Evolutionary conservation across 2,113 vertebrate species (phyloP).

Genomic region (Sylvilagus bachmani): DNA sequence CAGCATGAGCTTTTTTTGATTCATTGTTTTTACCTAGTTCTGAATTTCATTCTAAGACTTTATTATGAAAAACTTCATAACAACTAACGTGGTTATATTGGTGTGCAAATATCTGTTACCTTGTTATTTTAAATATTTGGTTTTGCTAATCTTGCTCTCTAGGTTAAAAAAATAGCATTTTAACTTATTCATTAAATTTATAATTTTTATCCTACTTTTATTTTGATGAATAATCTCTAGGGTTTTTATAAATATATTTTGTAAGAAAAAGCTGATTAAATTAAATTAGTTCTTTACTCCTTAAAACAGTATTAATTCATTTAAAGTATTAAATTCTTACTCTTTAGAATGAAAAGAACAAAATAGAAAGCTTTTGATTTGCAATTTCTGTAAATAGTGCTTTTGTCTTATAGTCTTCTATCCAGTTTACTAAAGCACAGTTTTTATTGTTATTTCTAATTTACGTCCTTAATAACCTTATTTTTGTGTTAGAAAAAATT

Average conservation of each 20-base stretch:
- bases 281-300: slow-evolving; percentile 26
- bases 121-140: not conserved
- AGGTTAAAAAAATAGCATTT: slow-evolving; percentile 57
- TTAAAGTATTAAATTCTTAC: slow-evolving; percentile 21
- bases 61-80: slow-evolving; percentile 17
- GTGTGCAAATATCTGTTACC: not conserved
- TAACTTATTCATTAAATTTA: slow-evolving; percentile 55
- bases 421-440: slow-evolving; percentile 28
- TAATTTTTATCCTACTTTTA: slow-evolving; percentile 62
- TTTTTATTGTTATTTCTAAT: slow-evolving; percentile 52
- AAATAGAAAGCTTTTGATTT: slow-evolving; percentile 27
- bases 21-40: slow-evolving; percentile 56
- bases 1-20: slow-evolving; percentile 20
- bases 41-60: slow-evolving; percentile 61
- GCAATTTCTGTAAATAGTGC: slow-evolving; percentile 59
- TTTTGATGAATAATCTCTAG: slow-evolving; percentile 51
- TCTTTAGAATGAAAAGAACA: slow-evolving; percentile 8
- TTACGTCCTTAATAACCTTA: slow-evolving; percentile 43
- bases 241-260: slow-evolving; percentile 57
- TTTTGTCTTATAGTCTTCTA: slow-evolving; percentile 52
- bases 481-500: slow-evolving; percentile 60
- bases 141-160: slow-evolving; percentile 8
- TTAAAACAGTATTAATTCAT: slow-evolving; percentile 50
- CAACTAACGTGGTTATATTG: slow-evolving; percentile 41
- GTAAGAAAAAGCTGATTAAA: slow-evolving; percentile 56